Base-by-base conservation (phyloP, 2,797 vertebrate species). In the Gobionotothen gibberifrons region DNA sequence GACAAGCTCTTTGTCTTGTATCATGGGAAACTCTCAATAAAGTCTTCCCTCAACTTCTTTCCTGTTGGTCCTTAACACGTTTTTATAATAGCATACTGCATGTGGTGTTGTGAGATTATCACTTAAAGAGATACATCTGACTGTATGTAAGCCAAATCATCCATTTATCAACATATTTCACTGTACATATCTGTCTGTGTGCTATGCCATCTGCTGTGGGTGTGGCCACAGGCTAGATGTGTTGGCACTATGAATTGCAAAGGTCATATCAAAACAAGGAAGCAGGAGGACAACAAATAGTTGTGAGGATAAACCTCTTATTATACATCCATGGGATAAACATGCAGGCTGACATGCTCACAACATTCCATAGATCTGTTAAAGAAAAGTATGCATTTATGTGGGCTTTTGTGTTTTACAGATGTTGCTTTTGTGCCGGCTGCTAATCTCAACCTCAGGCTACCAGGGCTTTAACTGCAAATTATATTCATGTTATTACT, bases 181-280 rank as follows among this genome's bases (percentile, higher is more conserved):
- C 1, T 29, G 4, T 0, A 17, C 49, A 63, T 11, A 26, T 46
- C 53, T 72, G 52, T 46, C 53, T 72, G 52, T 82, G 51, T 53
- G 11, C 14, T 29, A 0, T 49, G 49, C 67, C 79, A 76, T 22
- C 73, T 82, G 79, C 66, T 12, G 21, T 63, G 44, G 83, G 86
- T 43, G 83, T 47, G 83, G 54, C 40, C 49, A 69, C 72, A 80
- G 63, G 57, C 72, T 47, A 73, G 22, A 3, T 3, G 6, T 54
- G 16, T 26, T 29, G 26, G 14, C 0, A 19, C 44, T 36, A 13
- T 19, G 8, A 57, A 14, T 9, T 10, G 1, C 6, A 22, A 36
- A 26, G 10, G 51, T n/a, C 66, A 59, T 16, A 2, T 62, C 61
- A 84, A 70, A 83, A 52, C 44, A 69, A 15, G 8, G 14, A 36